Percentiles rank a stretch among this genome's conserved stretches.
Conservation (phyloP, 2,888 invertebrate species). For the Sepiola atlantica region DNA sequence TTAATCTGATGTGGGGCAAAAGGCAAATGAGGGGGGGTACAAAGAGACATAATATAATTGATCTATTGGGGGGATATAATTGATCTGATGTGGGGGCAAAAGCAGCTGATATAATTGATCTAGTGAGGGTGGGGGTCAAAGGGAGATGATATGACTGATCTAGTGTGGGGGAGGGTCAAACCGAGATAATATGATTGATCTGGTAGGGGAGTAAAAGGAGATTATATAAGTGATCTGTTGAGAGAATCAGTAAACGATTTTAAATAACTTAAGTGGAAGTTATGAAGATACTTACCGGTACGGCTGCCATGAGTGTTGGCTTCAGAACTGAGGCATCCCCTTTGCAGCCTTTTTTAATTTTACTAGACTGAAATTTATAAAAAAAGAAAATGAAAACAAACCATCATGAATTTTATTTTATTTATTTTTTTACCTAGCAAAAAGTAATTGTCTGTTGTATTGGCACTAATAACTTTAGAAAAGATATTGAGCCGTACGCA, state of each 20-base stretch:
- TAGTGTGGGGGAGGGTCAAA: not conserved
- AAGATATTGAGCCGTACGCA: no score
- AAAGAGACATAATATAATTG: no score
- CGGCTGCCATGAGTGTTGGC: slow-evolving; percentile 96
- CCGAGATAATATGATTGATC: not conserved
- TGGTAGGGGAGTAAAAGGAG: no score
- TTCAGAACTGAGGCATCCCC: slow-evolving; percentile 93
- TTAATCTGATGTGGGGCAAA: no score
- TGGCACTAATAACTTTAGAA: no score
- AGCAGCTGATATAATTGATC: no score
- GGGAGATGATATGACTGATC: not conserved
- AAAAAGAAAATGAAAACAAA: not conserved
- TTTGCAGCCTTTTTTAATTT: slow-evolving; percentile 93
- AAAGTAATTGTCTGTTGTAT: not conserved
- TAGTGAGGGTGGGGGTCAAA: not conserved
- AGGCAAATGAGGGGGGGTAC: no score
- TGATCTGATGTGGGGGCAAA: no score
- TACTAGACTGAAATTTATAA: slow-evolving; percentile 81
- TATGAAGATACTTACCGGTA: slow-evolving; percentile 82
- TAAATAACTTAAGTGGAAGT: not conserved
- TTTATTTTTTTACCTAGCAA: not conserved
- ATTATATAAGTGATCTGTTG: no score
- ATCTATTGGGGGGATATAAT: no score
- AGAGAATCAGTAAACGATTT: no score
- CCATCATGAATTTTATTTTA: not conserved